Percentiles rank a stretch among this genome's conserved stretches.
Evolutionary conservation across 1,140 invertebrate species (phyloP).

Genomic region (Lethocerus indicus): DNA sequence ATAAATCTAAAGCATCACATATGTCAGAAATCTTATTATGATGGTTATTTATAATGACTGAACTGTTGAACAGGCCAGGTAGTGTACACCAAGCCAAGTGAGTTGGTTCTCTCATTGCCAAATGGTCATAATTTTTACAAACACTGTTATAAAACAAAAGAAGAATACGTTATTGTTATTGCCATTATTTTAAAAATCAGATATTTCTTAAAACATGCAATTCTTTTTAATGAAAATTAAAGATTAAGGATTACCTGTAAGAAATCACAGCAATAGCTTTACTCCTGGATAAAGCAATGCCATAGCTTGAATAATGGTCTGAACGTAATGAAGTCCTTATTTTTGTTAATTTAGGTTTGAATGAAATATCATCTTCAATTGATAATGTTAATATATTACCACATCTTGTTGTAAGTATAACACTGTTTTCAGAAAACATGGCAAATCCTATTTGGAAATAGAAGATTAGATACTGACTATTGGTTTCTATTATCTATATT

Average conservation of each 20-base stretch:
- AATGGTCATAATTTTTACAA: conserved; percentile 14
- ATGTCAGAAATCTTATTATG: conserved; percentile 1
- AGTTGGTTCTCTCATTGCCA: conserved; percentile 10
- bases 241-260: conserved; percentile 6
- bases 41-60: background rate
- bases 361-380: no score
- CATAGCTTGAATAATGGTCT: conserved; percentile 5
- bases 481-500: no score
- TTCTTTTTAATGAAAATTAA: background rate
- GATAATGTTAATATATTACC: no score
- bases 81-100: conserved; percentile 9
- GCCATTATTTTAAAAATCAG: background rate
- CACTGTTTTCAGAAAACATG: no score
- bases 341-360: background rate
- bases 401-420: no score
- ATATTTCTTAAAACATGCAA: background rate
- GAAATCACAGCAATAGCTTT: conserved; percentile 5
- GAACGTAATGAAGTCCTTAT: background rate
- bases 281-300: conserved; percentile 4
- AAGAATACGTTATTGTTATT: background rate
- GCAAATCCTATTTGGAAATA: no score
- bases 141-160: conserved; percentile 11
- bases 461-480: no score
- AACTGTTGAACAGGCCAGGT: background rate
- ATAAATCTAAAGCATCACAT: conserved; percentile 14